A percentile compares a stretch with the other conserved stretches of the same genome.
Evolutionary conservation across 1,140 invertebrate species (phyloP).

Genomic region (Elymnias hypermnestra): DNA sequence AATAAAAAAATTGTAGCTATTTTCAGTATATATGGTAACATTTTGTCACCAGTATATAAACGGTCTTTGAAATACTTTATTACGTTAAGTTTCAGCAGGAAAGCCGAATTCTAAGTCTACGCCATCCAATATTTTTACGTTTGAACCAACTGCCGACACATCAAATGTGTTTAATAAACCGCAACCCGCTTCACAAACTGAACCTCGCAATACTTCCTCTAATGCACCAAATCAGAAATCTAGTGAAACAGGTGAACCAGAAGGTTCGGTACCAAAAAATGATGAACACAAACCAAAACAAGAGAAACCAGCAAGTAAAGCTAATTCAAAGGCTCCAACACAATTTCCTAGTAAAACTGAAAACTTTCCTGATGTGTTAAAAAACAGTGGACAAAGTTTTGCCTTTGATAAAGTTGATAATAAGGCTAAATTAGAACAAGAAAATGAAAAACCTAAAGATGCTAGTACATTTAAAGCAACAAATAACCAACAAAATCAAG

Average conservation of each 20-base stretch:
- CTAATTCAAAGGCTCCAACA: constrained; percentile 28
- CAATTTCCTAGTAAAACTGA: constrained; percentile 15
- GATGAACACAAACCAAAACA: constrained; percentile 25
- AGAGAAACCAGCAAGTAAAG: constrained; percentile 37
- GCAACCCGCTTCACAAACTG: constrained; percentile 11
- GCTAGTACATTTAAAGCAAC: constrained; percentile 31
- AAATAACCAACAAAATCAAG: constrained; percentile 17
- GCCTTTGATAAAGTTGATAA: constrained; percentile 30
- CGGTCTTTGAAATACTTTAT: background rate
- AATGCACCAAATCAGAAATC: too few species aligned
- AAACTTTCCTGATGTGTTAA: constrained; percentile 47
- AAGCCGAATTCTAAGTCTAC: constrained; percentile 21
- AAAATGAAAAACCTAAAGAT: constrained; percentile 35
- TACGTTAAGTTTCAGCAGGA: constrained; percentile 23
- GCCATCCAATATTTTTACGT: constrained; percentile 23
- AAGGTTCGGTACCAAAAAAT: constrained; percentile 20
- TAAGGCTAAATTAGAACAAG: constrained; percentile 21
- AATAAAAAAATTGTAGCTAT: too few species aligned
- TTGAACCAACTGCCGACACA: constrained; percentile 19
- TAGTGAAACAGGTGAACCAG: constrained; percentile 47
- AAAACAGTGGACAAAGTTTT: constrained; percentile 25
- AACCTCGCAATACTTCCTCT: constrained; percentile 5
- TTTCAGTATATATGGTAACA: too few species aligned
- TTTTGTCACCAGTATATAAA: background rate
- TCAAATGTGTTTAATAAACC: constrained; percentile 16